Evolutionary conservation across 2,113 vertebrate species (phyloP).

Genomic region (Saimiri boliviensis): DNA sequence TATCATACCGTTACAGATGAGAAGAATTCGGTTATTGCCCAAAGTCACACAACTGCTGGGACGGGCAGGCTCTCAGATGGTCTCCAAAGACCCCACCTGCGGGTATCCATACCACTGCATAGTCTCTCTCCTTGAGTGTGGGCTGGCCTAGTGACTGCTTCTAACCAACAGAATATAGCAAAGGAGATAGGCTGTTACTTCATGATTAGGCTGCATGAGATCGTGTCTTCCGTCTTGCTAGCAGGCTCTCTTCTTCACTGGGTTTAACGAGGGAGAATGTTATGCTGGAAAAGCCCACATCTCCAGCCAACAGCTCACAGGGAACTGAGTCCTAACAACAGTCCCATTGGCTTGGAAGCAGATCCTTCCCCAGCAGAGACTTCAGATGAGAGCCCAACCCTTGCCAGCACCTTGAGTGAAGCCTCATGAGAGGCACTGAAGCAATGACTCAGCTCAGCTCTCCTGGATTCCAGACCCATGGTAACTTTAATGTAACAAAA

Average conservation of each 20-base stretch:
- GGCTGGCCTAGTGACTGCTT: neutral
- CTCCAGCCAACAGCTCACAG: neutral
- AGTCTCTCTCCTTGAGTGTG: neutral
- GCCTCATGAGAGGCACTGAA: neutral
- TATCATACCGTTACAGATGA: neutral
- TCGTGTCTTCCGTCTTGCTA: neutral
- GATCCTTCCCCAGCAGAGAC: neutral
- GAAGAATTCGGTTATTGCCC: neutral
- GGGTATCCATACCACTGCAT: too few species aligned
- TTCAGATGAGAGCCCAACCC: neutral
- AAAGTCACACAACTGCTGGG: neutral
- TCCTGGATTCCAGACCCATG: neutral
- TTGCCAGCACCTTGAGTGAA: neutral
- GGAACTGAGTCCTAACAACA: neutral
- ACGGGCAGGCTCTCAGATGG: too few species aligned
- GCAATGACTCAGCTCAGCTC: neutral
- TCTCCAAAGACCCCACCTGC: rapidly evolving
- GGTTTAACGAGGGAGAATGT: neutral
- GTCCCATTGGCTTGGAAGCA: neutral
- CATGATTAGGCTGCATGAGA: neutral
- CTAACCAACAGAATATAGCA: neutral
- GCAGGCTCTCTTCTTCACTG: neutral
- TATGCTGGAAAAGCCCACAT: neutral
- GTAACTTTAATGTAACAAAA: neutral
- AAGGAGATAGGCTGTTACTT: neutral